phyloP scores from a whole-genome alignment of 2,113 vertebrate species.

The Oceanodroma tethys region DNA sequence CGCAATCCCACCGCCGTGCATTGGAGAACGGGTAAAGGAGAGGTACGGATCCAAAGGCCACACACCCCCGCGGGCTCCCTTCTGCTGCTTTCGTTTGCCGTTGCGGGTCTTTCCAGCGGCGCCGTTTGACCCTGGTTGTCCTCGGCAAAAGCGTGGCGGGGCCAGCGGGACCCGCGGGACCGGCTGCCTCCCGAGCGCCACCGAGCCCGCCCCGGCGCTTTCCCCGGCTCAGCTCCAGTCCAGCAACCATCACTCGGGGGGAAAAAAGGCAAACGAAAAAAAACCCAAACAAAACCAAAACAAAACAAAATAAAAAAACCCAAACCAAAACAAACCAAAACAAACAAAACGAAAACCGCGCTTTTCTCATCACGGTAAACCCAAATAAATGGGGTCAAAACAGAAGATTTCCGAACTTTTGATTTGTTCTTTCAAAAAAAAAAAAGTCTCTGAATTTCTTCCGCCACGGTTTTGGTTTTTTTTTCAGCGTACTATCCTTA shows the following conservation, averaged over 20 bases:
- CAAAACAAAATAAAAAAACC: accelerated
- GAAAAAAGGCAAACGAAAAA: accelerated
- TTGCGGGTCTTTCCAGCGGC: not conserved
- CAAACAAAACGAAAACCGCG: accelerated
- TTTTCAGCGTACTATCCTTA: not conserved
- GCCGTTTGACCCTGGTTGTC: not conserved
- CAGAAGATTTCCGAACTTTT: not conserved
- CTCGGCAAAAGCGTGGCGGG: not conserved
- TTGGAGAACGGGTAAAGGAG: not conserved
- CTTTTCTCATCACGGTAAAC: not conserved
- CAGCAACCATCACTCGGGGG: accelerated
- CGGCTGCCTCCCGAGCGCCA: not conserved
- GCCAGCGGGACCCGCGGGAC: not conserved
- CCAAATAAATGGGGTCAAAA: not conserved
- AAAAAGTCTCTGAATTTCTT: not conserved
- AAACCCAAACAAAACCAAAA: accelerated
- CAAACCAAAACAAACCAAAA: too few species aligned
- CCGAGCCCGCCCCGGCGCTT: not conserved
- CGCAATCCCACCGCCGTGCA: not conserved
- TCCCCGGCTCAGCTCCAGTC: not conserved
- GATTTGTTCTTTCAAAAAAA: not conserved
- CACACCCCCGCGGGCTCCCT: not conserved
- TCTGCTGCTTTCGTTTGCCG: not conserved
- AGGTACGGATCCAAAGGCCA: not conserved
- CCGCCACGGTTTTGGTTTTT: accelerated